Evolutionary conservation across 2,888 invertebrate genomes (phyloP).

Genomic region (Junonia oenone): DNA sequence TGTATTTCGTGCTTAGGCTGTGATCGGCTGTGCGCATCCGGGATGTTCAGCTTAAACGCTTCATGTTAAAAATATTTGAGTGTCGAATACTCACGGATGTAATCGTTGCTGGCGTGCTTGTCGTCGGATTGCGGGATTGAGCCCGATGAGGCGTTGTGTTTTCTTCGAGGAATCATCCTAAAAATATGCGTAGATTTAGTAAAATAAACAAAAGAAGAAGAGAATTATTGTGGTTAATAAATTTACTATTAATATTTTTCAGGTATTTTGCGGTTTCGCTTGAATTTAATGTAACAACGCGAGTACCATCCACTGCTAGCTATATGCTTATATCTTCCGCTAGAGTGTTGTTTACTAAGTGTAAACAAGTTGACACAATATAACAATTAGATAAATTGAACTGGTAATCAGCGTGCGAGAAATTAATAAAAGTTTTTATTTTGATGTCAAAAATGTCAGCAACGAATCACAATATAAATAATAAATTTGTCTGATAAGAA

Average conservation of each 20-base stretch:
- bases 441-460: too few relatives aligned
- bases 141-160: constrained; percentile 70
- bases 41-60: not conserved
- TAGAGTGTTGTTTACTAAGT: too few relatives aligned
- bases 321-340: too few relatives aligned
- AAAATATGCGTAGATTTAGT: not conserved
- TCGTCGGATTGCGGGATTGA: constrained; percentile 69
- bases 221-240: not conserved
- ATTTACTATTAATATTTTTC: not conserved
- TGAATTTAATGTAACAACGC: too few relatives aligned
- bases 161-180: constrained; percentile 72
- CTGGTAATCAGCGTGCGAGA: too few relatives aligned
- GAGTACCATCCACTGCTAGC: too few relatives aligned
- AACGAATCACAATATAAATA: too few relatives aligned
- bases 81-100: constrained; percentile 57
- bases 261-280: too few relatives aligned
- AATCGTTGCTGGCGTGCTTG: constrained; percentile 74
- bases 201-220: not conserved
- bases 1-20: not conserved
- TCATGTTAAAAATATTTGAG: not conserved
- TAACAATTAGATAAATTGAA: too few relatives aligned
- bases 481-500: too few relatives aligned
- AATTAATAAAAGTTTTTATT: too few relatives aligned
- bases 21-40: not conserved
- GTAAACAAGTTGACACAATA: too few relatives aligned